A percentile compares a stretch with the other conserved stretches of the same genome.
Conservation (phyloP, 2,888 invertebrate genomes). For the Sphaerophoria rueppellii region DNA sequence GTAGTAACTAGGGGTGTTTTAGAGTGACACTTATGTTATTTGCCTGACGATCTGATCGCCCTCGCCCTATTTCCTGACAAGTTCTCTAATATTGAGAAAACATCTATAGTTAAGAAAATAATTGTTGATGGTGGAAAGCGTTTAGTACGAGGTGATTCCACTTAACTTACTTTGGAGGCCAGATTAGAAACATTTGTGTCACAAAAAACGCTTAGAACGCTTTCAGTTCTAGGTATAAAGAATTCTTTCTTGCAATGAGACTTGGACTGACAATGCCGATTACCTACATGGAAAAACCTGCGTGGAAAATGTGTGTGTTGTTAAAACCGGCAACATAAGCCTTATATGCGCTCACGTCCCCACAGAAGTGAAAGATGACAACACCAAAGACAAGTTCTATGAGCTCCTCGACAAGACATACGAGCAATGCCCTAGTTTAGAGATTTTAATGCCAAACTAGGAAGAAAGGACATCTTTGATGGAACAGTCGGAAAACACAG, state of each 20-base stretch:
- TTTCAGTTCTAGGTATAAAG: conserved; percentile 17
- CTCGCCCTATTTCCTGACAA: conserved; percentile 14
- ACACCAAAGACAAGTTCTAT: too few relatives aligned
- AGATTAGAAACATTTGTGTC: conserved; percentile 14
- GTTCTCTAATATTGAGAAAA: conserved; percentile 1
- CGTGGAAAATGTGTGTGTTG: too few relatives aligned
- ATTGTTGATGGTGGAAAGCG: neutral
- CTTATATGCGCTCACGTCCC: too few relatives aligned
- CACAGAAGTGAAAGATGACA: too few relatives aligned
- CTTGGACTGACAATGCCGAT: too few relatives aligned
- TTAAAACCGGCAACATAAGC: too few relatives aligned
- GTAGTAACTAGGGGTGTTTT: conserved; percentile 38
- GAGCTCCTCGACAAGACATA: too few relatives aligned
- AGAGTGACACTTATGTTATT: conserved; percentile 41
- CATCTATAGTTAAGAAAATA: neutral
- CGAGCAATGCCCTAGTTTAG: too few relatives aligned
- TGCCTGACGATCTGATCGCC: conserved; percentile 36
- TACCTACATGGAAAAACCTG: too few relatives aligned
- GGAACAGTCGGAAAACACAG: too few relatives aligned
- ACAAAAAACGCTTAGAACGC: conserved; percentile 10
- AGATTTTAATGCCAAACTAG: too few relatives aligned
- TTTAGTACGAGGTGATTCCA: conserved; percentile 4
- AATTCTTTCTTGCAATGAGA: conserved; percentile 35
- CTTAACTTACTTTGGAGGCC: conserved; percentile 5
- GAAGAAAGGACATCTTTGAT: too few relatives aligned